Evolutionary conservation across 1,140 invertebrate genomes (phyloP), one percentile per base, ranked within the genome.

Genomic region (Cotesia typhae): DNA sequence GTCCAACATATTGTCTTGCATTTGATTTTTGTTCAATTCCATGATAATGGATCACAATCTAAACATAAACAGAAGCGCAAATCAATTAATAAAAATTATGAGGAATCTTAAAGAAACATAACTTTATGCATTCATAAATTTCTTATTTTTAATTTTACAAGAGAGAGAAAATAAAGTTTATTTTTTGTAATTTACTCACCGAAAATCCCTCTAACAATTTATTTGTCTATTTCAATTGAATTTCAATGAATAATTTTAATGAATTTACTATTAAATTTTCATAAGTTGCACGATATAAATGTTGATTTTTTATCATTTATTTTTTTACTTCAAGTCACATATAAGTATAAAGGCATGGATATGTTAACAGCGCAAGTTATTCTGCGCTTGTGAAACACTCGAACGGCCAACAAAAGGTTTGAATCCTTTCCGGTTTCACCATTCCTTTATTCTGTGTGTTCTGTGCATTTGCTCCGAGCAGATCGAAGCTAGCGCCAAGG

Each of bases 1-100:
- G 69, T 84, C 82, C 52, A 74, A 73, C 35, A 68, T 57, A 71
- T 77, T 82, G 66, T 82, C 82, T 17, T 77, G 76, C 5, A 28
- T 55, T 72, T 68, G 70, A 64, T 61, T 73, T 70, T 76, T 79
- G 68, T 63, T 69, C 68, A 72, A 37, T 77, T 82, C 81, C 81
- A 82, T 81, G 52, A 71, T 80, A 5, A 20, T 66, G 9, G 41
- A 12, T 10, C 47, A 66, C 38, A 7, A 41, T 41, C 64, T 66
- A 53, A 52, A 52, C 64, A 51, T 52, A 38, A 20, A 61, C 20
- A 61, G 35, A 41, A 47, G 38, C 38, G 64, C 64, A 52, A 66
- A 51, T 66, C 41, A 51, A 66, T 55, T 51, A 71, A 70, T 73
- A 75, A 51, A 73, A 75, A 75, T 71, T 71, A 12, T n/a, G 53